Evolutionary conservation across 1,140 invertebrate genomes (phyloP).

Genomic region (Zaprionus davidi): DNA sequence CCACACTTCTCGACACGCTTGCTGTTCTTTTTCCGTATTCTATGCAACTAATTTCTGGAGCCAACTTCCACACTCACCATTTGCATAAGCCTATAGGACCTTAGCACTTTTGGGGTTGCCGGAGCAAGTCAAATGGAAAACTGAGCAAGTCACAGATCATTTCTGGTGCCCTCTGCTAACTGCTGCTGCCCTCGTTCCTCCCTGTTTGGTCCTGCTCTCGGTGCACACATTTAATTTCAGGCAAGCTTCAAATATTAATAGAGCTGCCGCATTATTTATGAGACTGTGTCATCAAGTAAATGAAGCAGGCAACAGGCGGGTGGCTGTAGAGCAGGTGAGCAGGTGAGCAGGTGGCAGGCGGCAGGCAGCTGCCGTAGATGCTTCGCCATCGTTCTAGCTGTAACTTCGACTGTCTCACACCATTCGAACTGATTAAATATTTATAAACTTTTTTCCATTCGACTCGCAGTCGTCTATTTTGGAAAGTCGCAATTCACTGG

Average conservation of each 20-base stretch:
- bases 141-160: constrained; percentile 5
- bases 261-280: constrained; percentile 74
- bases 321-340: neutral
- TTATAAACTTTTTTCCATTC: constrained; percentile 58
- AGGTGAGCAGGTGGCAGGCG: neutral
- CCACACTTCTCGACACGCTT: neutral
- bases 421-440: constrained; percentile 69
- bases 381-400: constrained; percentile 6
- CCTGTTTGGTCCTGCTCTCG: neutral
- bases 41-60: neutral
- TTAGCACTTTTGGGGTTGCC: neutral
- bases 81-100: constrained; percentile 1
- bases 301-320: constrained; percentile 58
- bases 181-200: neutral
- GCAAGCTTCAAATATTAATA: constrained; percentile 77
- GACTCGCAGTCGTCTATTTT: constrained; percentile 26
- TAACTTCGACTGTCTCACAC: constrained; percentile 32
- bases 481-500: neutral
- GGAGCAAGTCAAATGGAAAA: neutral
- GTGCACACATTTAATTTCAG: constrained; percentile 76
- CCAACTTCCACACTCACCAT: neutral
- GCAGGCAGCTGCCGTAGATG: neutral
- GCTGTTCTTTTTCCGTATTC: neutral
- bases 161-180: neutral
- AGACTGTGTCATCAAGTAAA: constrained; percentile 78